These are phyloP conservation scores for Pao palembangensis DNA, from an alignment of 2,113 vertebrate genomes.

Conservation along the genomic window DNA sequence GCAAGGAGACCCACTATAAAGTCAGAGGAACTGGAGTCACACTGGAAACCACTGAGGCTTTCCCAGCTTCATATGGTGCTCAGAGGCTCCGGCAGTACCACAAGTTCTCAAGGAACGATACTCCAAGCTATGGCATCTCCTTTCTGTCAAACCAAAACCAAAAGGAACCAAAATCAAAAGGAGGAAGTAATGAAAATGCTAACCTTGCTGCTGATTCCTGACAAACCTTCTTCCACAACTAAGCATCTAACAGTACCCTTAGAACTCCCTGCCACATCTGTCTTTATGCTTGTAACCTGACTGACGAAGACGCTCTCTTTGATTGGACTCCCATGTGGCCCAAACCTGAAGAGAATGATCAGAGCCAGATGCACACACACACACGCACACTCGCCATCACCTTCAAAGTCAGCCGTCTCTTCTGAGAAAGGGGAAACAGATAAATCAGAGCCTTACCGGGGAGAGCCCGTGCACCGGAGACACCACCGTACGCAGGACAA, in stretches of 20 bases:
- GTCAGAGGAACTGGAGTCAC: too few relatives aligned
- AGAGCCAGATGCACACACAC: constrained; percentile 12
- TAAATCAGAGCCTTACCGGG: constrained; percentile 74
- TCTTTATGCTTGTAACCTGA: constrained; percentile 9
- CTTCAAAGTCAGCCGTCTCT: constrained; percentile 3
- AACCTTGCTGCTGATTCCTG: too few relatives aligned
- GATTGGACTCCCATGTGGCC: constrained; percentile 11
- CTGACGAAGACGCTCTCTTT: background rate
- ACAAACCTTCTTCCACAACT: constrained; percentile 49
- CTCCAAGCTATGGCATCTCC: background rate
- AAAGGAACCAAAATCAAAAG: too few relatives aligned
- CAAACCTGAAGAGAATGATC: constrained; percentile 18
- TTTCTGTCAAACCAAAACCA: background rate
- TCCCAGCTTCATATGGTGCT: too few relatives aligned
- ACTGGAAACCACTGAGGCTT: too few relatives aligned
- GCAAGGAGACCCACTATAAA: background rate
- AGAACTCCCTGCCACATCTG: constrained; percentile 66
- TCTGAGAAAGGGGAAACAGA: background rate
- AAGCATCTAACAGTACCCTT: constrained; percentile 55
- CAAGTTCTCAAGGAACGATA: background rate
- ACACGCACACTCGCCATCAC: background rate
- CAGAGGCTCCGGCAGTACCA: background rate
- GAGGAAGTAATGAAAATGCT: too few relatives aligned
- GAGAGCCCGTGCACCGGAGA: constrained; percentile 63
- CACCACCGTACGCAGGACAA: constrained; percentile 39